Evolutionary conservation across 2,888 invertebrate species (phyloP), one percentile per base, ranked within the genome.

Genomic region (Drosophila austrosaltans): DNA sequence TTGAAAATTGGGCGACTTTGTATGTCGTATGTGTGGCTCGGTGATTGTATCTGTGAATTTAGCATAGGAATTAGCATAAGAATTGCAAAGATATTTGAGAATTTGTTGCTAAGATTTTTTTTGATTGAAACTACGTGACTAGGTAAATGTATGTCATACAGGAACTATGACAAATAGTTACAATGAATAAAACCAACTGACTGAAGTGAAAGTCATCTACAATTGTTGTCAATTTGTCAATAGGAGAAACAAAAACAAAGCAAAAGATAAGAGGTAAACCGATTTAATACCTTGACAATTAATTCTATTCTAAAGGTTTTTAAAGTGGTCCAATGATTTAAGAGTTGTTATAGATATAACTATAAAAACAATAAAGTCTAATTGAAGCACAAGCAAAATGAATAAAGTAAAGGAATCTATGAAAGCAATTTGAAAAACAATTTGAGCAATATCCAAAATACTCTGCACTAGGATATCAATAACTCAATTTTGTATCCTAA

Each of bases 21-120:
- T 57, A 44, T 16, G 16, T 0, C 16, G 1, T 16, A 16, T 16
- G 16, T 44, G 22, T 53, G 32, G 2, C 28, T 28, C 30, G 7
- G 32, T 20, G 32, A 16, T 20, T 48, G 8, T 10, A 22, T 48
- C n/a, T 32, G 12, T 20, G 32, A 39, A 57, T 10, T 61, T 61
- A 12, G 44, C 32, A 62, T 56, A 44, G 22, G 66, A 64, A 83
- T 82, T 86, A 71, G 75, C 81, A 83, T 88, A 57, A 65, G 71
- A 83, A 88, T 83, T 69, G 78, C 65, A 72, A 84, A 63, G 61
- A 63, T 64, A 63, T 58, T 28, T 42, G 22, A 25, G 48, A 48
- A 25, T 25, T 16, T 48, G 48, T 48, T 48, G 48, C 48, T 25
- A 44, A 63, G 60, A 61, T 61, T 62, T 48, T 58, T 40, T 67